Conservation (phyloP, 2,888 invertebrate genomes). For the Phengaris arion region DNA sequence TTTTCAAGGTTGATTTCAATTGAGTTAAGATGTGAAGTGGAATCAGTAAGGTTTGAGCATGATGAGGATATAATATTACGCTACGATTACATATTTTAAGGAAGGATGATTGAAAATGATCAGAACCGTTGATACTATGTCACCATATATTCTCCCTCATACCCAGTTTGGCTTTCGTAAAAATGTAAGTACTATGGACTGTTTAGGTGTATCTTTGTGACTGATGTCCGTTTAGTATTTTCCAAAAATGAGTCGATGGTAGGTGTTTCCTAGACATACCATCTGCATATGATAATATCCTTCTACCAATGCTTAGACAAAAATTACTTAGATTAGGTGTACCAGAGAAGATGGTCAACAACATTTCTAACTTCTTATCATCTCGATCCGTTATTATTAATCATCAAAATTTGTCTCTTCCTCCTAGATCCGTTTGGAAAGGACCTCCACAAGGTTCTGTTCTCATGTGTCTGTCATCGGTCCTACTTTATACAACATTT, state of each 20-base stretch:
- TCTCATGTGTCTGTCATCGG: too few relatives aligned
- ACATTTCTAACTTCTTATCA: neutral
- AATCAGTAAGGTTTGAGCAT: too few relatives aligned
- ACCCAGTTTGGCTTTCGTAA: too few relatives aligned
- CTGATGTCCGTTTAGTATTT: neutral
- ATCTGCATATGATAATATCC: slow-evolving; percentile 11
- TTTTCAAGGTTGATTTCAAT: too few relatives aligned
- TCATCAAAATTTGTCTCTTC: neutral
- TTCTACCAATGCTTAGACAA: neutral
- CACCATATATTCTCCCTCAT: too few relatives aligned
- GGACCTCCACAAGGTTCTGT: neutral
- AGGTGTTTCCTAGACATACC: neutral
- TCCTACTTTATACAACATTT: neutral
- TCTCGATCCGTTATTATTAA: neutral
- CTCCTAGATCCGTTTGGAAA: neutral
- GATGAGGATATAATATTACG: too few relatives aligned
- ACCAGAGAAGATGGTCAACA: neutral
- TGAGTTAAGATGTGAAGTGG: too few relatives aligned
- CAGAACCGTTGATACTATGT: too few relatives aligned
- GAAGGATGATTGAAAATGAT: too few relatives aligned
- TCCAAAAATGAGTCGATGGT: neutral
- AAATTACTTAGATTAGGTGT: neutral
- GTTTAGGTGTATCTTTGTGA: too few relatives aligned
- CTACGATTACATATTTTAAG: too few relatives aligned
- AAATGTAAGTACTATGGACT: too few relatives aligned